A percentile compares a stretch with the other conserved stretches of the same genome.
These are phyloP conservation scores for Charadrius vociferus DNA, from an alignment of 2,113 vertebrate genomes.

Conservation along the genomic window DNA sequence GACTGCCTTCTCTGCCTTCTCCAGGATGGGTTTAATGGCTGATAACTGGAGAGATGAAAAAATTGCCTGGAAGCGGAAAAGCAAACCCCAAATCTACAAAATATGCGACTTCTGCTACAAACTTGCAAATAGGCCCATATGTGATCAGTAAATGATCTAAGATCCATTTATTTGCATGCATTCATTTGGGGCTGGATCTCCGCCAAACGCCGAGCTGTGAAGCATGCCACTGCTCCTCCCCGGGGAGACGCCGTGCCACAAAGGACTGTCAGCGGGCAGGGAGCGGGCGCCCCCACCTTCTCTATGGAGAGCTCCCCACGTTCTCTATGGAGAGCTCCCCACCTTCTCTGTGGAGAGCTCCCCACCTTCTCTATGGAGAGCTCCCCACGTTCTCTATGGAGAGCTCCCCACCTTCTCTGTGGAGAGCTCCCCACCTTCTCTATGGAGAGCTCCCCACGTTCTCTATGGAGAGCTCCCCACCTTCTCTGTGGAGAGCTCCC, in stretches of 20 bases:
- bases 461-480: background rate
- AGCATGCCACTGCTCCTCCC: constrained; percentile 19
- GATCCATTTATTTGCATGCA: constrained; percentile 48
- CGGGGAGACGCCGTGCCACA: background rate
- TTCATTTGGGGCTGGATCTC: constrained; percentile 39
- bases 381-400: background rate
- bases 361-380: background rate
- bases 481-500: background rate
- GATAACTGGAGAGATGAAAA: background rate
- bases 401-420: background rate
- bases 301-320: background rate
- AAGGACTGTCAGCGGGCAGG: background rate
- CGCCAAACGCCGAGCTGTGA: constrained; percentile 12
- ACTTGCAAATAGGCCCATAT: constrained; percentile 65
- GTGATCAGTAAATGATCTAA: constrained; percentile 49
- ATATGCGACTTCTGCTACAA: constrained; percentile 43
- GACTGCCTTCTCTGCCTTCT: background rate
- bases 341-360: background rate
- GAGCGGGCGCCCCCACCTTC: background rate
- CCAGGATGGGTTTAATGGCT: background rate
- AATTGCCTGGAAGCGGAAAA: constrained; percentile 35
- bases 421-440: background rate
- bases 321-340: background rate
- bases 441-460: background rate
- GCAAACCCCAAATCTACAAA: constrained; percentile 35